phyloP scores from a whole-genome alignment of 2,888 invertebrate genomes.

The Brachyptera putata region DNA sequence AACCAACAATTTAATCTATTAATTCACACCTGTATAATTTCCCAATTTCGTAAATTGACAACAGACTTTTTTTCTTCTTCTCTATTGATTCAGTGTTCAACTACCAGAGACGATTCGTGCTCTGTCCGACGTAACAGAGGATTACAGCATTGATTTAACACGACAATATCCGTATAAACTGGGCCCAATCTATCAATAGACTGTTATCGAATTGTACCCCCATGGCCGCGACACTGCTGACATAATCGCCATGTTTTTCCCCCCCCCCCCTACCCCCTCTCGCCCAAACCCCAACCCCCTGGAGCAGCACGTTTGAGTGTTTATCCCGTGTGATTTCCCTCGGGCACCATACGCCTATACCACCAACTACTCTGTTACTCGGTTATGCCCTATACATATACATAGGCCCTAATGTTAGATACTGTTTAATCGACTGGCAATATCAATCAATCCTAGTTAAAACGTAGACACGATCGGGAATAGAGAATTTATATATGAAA shows the following conservation, averaged over 20 bases:
- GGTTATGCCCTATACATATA: no score
- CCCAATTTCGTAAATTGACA: no score
- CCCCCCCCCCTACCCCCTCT: neutral
- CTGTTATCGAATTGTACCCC: neutral
- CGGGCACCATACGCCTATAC: conserved; percentile 13
- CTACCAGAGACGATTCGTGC: no score
- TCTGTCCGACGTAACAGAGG: no score
- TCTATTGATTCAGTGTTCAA: no score
- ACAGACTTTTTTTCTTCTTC: no score
- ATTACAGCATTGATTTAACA: neutral
- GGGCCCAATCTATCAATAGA: neutral
- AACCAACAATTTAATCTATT: no score
- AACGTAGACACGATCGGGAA: neutral
- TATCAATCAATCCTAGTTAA: conserved; percentile 7
- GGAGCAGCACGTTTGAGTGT: conserved; percentile 5
- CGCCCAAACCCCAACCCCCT: no score
- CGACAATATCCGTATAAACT: neutral
- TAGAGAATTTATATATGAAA: no score
- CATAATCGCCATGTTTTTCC: conserved; percentile 8
- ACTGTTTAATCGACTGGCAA: conserved; percentile 8
- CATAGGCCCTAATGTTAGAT: no score
- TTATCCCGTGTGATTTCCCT: conserved; percentile 22
- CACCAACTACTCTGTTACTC: conserved; percentile 8
- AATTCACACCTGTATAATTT: no score
- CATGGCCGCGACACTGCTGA: neutral